Evolutionary conservation across 2,888 invertebrate genomes (phyloP).

Genomic region (Diadegma fenestrale): DNA sequence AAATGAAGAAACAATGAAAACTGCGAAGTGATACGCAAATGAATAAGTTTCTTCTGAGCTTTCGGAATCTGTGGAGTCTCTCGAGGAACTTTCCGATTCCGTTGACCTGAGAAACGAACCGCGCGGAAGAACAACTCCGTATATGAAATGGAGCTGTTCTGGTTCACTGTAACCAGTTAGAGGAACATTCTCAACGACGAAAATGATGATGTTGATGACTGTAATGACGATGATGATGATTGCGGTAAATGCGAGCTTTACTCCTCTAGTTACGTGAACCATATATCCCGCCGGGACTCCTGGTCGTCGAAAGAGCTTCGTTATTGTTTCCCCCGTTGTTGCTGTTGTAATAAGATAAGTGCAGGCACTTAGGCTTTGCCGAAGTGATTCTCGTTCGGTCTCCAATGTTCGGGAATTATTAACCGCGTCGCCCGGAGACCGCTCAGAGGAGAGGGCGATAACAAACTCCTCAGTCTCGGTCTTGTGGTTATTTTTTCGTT

Average conservation of each 20-base stretch:
- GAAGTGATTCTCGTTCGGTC: slow-evolving; percentile 50
- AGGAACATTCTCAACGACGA: slow-evolving; percentile 42
- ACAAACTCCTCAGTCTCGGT: slow-evolving; percentile 8
- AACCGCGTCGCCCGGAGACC: slow-evolving; percentile 63
- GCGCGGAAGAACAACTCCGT: slow-evolving; percentile 30
- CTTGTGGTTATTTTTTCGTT: slow-evolving; percentile 21
- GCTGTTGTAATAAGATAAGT: slow-evolving; percentile 65
- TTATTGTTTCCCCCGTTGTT: slow-evolving; percentile 41
- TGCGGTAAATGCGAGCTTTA: slow-evolving; percentile 37
- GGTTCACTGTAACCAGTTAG: slow-evolving; percentile 1
- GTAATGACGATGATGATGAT: slow-evolving; percentile 47
- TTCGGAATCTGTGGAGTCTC: slow-evolving; percentile 20
- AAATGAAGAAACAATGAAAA: not conserved
- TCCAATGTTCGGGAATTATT: slow-evolving; percentile 51
- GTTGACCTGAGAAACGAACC: slow-evolving; percentile 31
- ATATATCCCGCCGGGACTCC: slow-evolving; percentile 38
- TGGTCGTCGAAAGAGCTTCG: slow-evolving; percentile 14
- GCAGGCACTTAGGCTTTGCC: slow-evolving; percentile 51
- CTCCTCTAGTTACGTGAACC: slow-evolving; percentile 52
- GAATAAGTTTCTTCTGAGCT: not conserved
- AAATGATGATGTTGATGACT: slow-evolving; percentile 41
- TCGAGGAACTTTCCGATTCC: slow-evolving; percentile 29
- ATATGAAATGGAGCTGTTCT: slow-evolving; percentile 42
- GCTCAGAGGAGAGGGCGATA: slow-evolving; percentile 12
- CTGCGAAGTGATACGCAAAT: not conserved